phyloP scores from a whole-genome alignment of 2,888 invertebrate genomes.

The Scrobipalpa costella region DNA sequence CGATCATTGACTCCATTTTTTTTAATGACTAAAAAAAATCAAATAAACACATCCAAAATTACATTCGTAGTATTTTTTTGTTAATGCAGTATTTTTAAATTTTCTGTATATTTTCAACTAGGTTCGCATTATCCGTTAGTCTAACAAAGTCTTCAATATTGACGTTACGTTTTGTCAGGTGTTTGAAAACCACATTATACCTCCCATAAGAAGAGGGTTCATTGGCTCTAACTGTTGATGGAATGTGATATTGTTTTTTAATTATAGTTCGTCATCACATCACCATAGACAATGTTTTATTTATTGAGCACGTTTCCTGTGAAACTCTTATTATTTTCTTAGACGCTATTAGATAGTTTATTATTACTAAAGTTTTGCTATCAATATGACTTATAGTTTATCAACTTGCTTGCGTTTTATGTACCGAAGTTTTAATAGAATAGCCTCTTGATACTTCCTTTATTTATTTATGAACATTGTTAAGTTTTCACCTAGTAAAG shows the following conservation, averaged over 20 bases:
- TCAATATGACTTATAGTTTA: background rate
- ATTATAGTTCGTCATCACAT: background rate
- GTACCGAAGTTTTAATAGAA: background rate
- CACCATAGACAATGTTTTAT: slow-evolving; percentile 1
- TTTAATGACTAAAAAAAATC: background rate
- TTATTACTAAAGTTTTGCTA: slow-evolving; percentile 7
- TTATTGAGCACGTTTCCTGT: slow-evolving; percentile 1
- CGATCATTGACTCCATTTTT: background rate
- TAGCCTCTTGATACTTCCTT: background rate
- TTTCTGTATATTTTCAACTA: no score
- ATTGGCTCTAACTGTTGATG: slow-evolving; percentile 7
- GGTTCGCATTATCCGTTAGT: no score
- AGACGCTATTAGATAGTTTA: background rate
- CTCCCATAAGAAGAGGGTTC: background rate
- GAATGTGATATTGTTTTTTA: slow-evolving; percentile 8
- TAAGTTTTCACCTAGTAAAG: background rate
- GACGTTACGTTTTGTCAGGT: background rate
- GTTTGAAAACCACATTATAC: background rate
- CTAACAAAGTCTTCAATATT: no score
- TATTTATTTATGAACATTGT: background rate
- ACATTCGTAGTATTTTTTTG: background rate
- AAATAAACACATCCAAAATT: background rate
- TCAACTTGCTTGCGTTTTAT: background rate
- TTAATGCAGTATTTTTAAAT: no score
- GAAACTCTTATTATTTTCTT: background rate